Conservation (phyloP, 2,113 vertebrate genomes). For the Paralichthys olivaceus region DNA sequence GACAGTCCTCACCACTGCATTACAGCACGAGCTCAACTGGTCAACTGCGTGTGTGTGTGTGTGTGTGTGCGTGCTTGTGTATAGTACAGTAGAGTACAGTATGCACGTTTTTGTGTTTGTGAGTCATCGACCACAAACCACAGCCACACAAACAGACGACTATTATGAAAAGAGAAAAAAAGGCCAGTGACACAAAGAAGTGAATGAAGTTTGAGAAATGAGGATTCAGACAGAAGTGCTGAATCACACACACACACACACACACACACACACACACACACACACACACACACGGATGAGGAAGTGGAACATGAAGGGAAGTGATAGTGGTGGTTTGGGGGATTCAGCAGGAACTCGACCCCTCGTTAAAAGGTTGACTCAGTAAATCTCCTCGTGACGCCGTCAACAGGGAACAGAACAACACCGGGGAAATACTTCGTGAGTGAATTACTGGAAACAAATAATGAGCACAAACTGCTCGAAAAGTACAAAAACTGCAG, state of each 20-base stretch:
- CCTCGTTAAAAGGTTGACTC: constrained; percentile 59
- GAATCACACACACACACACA: constrained; percentile 40
- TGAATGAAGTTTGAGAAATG: constrained; percentile 17
- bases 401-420: constrained; percentile 47
- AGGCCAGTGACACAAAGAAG: constrained; percentile 16
- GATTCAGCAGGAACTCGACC: constrained; percentile 72
- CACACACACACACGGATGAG: constrained; percentile 31
- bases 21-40: constrained; percentile 66
- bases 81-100: not conserved
- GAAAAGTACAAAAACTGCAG: constrained; percentile 1
- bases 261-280: constrained; percentile 38
- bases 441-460: constrained; percentile 30
- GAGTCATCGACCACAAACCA: constrained; percentile 32
- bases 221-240: constrained; percentile 35
- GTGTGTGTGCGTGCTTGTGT: constrained; percentile 8
- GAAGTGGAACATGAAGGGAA: constrained; percentile 68
- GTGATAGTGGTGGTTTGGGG: constrained; percentile 56
- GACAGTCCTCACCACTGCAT: constrained; percentile 69
- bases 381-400: constrained; percentile 53
- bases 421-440: constrained; percentile 25
- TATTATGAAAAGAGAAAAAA: not conserved
- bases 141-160: constrained; percentile 14
- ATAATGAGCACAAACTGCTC: constrained; percentile 6
- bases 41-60: constrained; percentile 29
- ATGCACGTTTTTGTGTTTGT: constrained; percentile 14